phyloP scores from a whole-genome alignment of 2,888 invertebrate species.

The Drosophila sordidula region DNA sequence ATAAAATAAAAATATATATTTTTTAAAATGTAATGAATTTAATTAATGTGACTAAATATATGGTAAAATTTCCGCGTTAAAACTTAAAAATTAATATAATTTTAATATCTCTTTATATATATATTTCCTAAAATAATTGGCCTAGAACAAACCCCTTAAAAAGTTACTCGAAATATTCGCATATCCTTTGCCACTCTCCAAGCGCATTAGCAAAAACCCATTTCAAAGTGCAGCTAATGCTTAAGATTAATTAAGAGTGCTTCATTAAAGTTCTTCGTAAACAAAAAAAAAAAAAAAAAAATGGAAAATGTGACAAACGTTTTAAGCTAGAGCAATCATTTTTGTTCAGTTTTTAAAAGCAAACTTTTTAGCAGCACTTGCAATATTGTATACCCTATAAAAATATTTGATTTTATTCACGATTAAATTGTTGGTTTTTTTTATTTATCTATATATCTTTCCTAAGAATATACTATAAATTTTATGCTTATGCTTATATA shows the following conservation, averaged over 20 bases:
- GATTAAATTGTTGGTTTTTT: too few species aligned
- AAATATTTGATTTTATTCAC: not conserved
- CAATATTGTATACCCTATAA: slow-evolving; percentile 5
- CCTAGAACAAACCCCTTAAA: not conserved
- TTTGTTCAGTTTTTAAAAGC: slow-evolving; percentile 11
- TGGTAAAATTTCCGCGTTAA: too few species aligned
- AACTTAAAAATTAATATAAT: too few species aligned
- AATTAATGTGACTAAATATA: too few species aligned
- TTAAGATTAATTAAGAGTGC: slow-evolving; percentile 35
- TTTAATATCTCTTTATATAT: too few species aligned
- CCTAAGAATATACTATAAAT: too few species aligned
- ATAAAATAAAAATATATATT: too few species aligned
- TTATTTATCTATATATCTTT: too few species aligned
- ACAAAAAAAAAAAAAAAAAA: slow-evolving; percentile 1
- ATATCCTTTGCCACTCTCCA: not conserved
- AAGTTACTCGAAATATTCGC: not conserved
- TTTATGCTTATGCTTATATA: too few species aligned
- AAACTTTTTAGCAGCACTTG: slow-evolving; percentile 10
- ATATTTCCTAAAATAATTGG: not conserved
- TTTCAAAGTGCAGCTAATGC: slow-evolving; percentile 18
- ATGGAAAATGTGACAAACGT: slow-evolving; percentile 18
- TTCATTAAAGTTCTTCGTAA: slow-evolving; percentile 25
- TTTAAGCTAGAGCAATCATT: slow-evolving; percentile 17
- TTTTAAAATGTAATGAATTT: too few species aligned
- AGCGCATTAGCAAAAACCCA: slow-evolving; percentile 7